Base-by-base conservation (phyloP, 2,888 invertebrate genomes). In the Meliscaeva auricollis region DNA sequence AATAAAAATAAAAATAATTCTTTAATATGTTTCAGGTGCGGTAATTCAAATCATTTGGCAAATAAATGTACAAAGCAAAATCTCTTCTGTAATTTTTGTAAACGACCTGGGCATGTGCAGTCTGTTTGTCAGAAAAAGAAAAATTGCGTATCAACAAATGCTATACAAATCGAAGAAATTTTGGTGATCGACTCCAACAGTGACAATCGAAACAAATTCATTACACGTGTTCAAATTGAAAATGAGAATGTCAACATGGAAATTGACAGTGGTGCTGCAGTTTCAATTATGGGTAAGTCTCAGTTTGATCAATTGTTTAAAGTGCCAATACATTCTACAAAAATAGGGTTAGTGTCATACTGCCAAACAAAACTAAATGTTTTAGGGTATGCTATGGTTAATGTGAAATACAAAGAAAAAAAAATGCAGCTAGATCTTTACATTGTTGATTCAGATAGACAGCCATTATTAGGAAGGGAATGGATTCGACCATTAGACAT, bases 241-340 rank as follows among this genome's bases (percentile, higher is more conserved):
- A n/a, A 52, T 38, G 52, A 35, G 20, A 20, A 52, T 41, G 52
- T 68, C 26, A 26, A 38, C 9, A 52, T 68, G 22, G 52, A 68
- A 22, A 52, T 68, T 2, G 68, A 52, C 68, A 68, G 68, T 68
- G 68, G 52, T 30, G 52, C 52, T 52, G 68, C 68, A 38, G 26
- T 68, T 38, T 68, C 52, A 8, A 41, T 68, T 3, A 52, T 54
- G 38, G 38, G 52, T 52, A 52, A 68, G 68, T 68, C 68, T 38
- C 68, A 38, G n/a, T 68, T 52, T 68, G 52, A 68, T 52, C 50
- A n/a, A 52, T 38, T 68, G 26, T 52, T 22, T 52, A 2, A 26
- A 6, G 52, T 52, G 68, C 68, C 50, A 52, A 52, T 68, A 9
- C 41, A 41, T n/a, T 30, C 17, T 15, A 35, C 68, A 38, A 52